These are phyloP conservation scores for Pelecanoides urinatrix DNA, from an alignment of 2,113 vertebrate genomes.

Conservation along the genomic window DNA sequence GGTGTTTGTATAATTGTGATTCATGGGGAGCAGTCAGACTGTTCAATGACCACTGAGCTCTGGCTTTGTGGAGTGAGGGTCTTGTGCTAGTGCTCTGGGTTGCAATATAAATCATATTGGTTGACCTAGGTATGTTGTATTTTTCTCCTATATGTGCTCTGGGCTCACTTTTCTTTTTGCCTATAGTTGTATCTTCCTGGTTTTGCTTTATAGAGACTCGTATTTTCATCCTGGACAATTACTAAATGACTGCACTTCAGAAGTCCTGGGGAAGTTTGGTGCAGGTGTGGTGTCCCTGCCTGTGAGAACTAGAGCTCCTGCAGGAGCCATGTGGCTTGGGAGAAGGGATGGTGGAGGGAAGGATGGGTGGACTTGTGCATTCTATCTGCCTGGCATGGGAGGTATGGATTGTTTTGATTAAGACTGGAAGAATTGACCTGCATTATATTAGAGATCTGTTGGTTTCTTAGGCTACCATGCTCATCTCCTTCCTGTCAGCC, in stretches of 20 bases:
- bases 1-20: constrained; percentile 57
- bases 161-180: background rate
- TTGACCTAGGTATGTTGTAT: background rate
- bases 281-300: background rate
- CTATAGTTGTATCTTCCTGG: background rate
- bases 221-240: background rate
- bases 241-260: background rate
- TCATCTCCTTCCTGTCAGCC: background rate
- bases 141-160: background rate
- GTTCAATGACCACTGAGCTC: constrained; percentile 1
- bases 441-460: background rate
- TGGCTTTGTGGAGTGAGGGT: background rate
- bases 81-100: background rate
- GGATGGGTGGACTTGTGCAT: background rate
- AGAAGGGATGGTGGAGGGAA: background rate
- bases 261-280: background rate
- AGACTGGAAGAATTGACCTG: background rate
- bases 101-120: constrained; percentile 34
- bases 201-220: background rate
- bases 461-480: background rate
- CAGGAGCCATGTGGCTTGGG: background rate
- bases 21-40: constrained; percentile 12
- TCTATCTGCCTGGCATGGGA: background rate
- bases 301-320: background rate
- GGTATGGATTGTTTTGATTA: background rate